Evolutionary conservation across 2,888 invertebrate species (phyloP), one percentile per base, ranked within the genome.

Genomic region (Anodontia alba): DNA sequence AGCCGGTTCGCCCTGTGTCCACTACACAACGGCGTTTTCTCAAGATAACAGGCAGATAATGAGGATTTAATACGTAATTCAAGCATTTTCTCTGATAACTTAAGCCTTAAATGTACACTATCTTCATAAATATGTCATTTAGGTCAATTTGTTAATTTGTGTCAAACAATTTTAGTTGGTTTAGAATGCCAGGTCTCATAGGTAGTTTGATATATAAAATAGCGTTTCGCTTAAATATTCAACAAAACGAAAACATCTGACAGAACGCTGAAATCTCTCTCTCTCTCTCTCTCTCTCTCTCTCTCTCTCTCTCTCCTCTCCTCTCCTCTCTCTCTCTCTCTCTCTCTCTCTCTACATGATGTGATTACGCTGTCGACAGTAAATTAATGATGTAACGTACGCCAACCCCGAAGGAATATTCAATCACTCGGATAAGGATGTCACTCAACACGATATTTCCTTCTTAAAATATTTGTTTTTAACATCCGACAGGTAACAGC

Each of bases 101-200:
- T 62, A 62, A 62, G 62, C 62, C 33, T 20, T 20, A 62, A 62
- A 62, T 62, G 62, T 62, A 62, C 62, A 62, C 62, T n/a, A 62
- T 33, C 62, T 62, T 62, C 62, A 62, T 62, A 62, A 62, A 62
- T 62, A 62, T 62, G 33, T 33, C 62, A 62, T 62, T 62, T 62
- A 62, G 62, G 23, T 62, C 62, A 31, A 62, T 62, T 62, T 62
- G 62, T 31, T 33, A 62, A 62, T 62, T 62, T 62, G 62, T 33
- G 62, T 7, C 33, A 62, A 62, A 62, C 62, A 62, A 29, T 15
- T 54, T 26, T 26, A 5, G 29, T 8, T 38, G 12, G 38, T 38
- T 38, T 38, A 8, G 38, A 38, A 38, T 12, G 12, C 38, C n/a
- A n/a, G n/a, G n/a, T n/a, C n/a, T n/a, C n/a, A n/a, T n/a, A n/a